Base-by-base conservation (phyloP, 2,113 vertebrate species). In the Ammodytes dubius region DNA sequence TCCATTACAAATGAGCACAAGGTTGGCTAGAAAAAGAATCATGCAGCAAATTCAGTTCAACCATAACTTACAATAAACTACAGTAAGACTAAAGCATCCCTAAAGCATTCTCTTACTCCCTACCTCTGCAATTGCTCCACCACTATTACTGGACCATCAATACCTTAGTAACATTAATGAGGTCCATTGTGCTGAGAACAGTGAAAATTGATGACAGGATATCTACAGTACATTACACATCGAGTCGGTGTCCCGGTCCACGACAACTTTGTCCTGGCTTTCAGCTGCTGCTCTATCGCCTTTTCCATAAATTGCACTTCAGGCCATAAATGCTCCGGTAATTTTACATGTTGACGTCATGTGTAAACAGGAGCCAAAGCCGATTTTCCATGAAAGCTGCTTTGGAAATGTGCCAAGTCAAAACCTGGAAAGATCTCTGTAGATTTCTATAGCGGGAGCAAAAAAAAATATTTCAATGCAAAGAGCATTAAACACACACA, bases 91-190 rank as follows among this genome's bases (percentile, higher is more conserved):
- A 27, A 27, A 27, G 27, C 27, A 27, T 27, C 59, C 42, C 27
- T 19, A 39, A 70, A 54, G 42, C 57, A 56, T 47, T 52, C 74
- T 52, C 74, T 66, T 68, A 79, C 67, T 64, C 59, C 74, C 66
- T 45, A 65, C 39, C n/a, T 57, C 59, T 27, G 49, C 52, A 11
- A 45, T 74, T 57, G 61, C 52, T 35, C 53, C 6, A 12, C 12
- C 12, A 11, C 49, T 69, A 52, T 73, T 35, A 60, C 57, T 49
- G 14, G 46, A 53, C 46, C 40, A 57, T 76, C 50, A 60, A 60
- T 75, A 77, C 61, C 3, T 49, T 58, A 65, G 54, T 47, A 60
- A 69, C 63, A 72, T 70, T 76, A 82, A 72, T 83, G 74, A 83
- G 74, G 66, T 54, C 19, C 57, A n/a, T 77, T 70, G 49, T 74